Evolutionary conservation across 2,113 vertebrate genomes (phyloP), one percentile per base, ranked within the genome.

Genomic region (Lophura nycthemera): DNA sequence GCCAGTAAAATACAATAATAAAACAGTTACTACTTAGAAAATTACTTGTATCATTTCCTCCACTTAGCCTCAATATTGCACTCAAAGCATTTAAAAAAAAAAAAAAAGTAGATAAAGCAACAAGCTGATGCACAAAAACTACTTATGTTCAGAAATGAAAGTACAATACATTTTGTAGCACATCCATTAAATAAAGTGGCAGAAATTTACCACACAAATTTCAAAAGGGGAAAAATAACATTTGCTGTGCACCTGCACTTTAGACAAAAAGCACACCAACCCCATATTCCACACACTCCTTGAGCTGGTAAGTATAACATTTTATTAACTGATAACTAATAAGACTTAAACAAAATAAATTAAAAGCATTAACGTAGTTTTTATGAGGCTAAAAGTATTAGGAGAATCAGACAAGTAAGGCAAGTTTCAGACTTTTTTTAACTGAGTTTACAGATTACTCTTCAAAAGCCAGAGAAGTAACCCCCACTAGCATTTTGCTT

Each of bases 321-420:
- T 88, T 92, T 74, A 60, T 45, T 45, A 85, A 43, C 11, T 56
- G 24, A 32, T 17, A 52, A 22, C 69, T 56, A 82, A 34, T 52
- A 93, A 40, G 8, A 66, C 9, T 65, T 75, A 19, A 22, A 75
- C 86, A 77, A 65, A 22, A 52, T 12, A 38, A 16, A 61, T 24
- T 36, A 38, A 89, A 76, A 87, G 70, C 29, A 82, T 89, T 89
- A 20, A 34, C 27, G 32, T 34, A 21, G 89, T 83, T 89, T 60
- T 42, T 89, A n/a, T 10, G 15, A 85, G 71, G 82, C 92, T 56
- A 91, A 93, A n/a, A 93, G 67, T 43, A 85, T 74, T 79, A 91
- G 42, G 36, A 85, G 25, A 79, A 94, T 65, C 10, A 59, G 59
- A 5, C 45, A 80, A 91, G 36, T 80, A 80, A 90, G 42, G 34